These are phyloP conservation scores for Ceyx erithaca DNA, from an alignment of 2,797 vertebrate genomes.

Conservation along the genomic window DNA sequence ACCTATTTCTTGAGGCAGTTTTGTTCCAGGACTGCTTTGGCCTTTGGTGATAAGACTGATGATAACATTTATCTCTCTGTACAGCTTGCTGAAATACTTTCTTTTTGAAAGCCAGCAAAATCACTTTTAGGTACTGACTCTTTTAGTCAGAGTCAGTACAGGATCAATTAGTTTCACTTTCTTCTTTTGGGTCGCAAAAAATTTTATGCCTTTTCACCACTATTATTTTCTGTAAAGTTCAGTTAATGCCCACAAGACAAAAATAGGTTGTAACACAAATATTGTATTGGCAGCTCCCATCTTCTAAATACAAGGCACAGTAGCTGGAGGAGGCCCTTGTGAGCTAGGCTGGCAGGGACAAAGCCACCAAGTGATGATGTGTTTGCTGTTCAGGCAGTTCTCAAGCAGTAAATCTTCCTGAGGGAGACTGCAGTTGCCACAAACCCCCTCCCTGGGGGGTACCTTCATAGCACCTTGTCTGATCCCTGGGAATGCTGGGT, in stretches of 20 bases:
- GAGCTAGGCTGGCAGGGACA: background rate
- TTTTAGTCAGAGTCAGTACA: background rate
- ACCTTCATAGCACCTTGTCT: background rate
- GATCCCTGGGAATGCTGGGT: background rate
- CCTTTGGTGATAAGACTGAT: background rate
- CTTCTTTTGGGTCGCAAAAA: background rate
- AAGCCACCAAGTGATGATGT: background rate
- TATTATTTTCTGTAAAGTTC: background rate
- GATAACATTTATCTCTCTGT: background rate
- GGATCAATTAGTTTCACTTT: background rate
- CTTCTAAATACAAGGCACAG: background rate
- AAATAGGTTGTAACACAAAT: background rate
- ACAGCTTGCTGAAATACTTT: background rate
- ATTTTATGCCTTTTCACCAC: background rate
- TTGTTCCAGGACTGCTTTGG: background rate
- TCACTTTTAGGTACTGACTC: background rate
- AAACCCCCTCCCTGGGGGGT: accelerated
- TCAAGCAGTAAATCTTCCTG: background rate
- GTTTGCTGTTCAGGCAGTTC: background rate
- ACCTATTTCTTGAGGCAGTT: background rate
- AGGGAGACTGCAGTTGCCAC: background rate
- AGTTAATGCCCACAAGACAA: background rate
- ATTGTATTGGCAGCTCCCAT: background rate
- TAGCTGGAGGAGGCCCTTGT: background rate
- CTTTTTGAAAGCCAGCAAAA: background rate